phyloP scores from a whole-genome alignment of 2,888 invertebrate species.

The Amiota communis region DNA sequence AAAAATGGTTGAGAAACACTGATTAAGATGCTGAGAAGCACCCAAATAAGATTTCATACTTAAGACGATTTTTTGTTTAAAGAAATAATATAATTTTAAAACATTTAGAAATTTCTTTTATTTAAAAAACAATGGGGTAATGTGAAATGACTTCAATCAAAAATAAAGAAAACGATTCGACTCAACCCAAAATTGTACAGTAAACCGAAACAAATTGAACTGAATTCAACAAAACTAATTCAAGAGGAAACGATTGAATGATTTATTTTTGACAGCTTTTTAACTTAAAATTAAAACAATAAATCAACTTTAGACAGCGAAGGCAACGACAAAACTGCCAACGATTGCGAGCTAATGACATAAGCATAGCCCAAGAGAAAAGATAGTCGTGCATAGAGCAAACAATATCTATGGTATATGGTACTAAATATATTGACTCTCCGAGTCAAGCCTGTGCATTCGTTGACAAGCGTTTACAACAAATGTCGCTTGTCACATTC shows the following conservation, averaged over 20 bases:
- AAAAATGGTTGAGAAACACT: too few relatives aligned
- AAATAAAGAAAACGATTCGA: neutral
- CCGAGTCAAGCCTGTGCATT: too few relatives aligned
- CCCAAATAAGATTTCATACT: too few relatives aligned
- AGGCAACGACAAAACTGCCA: slow-evolving; percentile 5
- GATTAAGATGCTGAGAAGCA: too few relatives aligned
- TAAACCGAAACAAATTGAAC: neutral
- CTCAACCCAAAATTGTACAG: neutral
- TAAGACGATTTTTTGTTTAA: too few relatives aligned
- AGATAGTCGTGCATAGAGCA: neutral
- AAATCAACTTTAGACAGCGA: slow-evolving; percentile 65
- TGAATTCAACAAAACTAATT: neutral
- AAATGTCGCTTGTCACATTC: neutral
- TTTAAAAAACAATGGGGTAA: neutral
- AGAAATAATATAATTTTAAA: neutral
- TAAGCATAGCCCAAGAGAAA: neutral
- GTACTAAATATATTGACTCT: neutral
- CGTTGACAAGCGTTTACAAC: neutral
- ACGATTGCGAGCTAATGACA: neutral
- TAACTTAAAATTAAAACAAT: slow-evolving; percentile 72
- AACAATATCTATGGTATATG: too few relatives aligned
- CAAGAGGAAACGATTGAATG: slow-evolving; percentile 63
- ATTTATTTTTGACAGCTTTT: slow-evolving; percentile 72
- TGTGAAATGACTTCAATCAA: neutral
- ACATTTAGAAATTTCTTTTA: neutral